Evolutionary conservation across 2,797 vertebrate species (phyloP).

Genomic region (Cossypha dichroa): DNA sequence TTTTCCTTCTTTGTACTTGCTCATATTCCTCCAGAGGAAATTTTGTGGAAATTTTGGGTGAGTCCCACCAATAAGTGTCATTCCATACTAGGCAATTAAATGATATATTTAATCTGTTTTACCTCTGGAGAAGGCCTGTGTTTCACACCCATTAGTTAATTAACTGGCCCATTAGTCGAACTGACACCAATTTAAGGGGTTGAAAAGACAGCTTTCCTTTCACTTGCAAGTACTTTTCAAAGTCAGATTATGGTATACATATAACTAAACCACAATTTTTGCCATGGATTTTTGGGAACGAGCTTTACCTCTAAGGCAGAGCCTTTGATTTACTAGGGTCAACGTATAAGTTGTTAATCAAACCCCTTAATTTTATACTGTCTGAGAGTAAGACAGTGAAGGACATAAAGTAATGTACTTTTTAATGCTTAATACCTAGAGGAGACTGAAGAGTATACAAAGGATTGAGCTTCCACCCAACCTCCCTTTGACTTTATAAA

Average conservation of each 20-base stretch:
- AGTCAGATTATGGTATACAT: background rate
- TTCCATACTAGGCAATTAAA: background rate
- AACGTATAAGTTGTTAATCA: background rate
- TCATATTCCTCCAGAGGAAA: background rate
- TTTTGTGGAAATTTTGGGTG: background rate
- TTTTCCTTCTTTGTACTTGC: background rate
- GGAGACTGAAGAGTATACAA: background rate
- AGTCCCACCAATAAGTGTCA: background rate
- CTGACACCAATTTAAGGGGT: background rate
- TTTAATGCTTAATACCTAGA: background rate
- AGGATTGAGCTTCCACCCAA: fast-evolving
- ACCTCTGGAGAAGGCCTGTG: background rate
- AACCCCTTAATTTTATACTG: background rate
- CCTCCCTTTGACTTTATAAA: background rate
- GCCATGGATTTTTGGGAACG: background rate
- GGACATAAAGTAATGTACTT: background rate
- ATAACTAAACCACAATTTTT: background rate
- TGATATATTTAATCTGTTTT: background rate
- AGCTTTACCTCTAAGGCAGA: background rate
- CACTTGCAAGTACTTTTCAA: constrained; percentile 15
- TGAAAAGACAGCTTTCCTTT: background rate
- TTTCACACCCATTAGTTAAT: constrained; percentile 28
- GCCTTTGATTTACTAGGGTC: background rate
- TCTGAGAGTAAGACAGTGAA: background rate
- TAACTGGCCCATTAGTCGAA: constrained; percentile 24